Evolutionary conservation across 2,888 invertebrate genomes (phyloP).

Genomic region (Malthinus flaveolus): DNA sequence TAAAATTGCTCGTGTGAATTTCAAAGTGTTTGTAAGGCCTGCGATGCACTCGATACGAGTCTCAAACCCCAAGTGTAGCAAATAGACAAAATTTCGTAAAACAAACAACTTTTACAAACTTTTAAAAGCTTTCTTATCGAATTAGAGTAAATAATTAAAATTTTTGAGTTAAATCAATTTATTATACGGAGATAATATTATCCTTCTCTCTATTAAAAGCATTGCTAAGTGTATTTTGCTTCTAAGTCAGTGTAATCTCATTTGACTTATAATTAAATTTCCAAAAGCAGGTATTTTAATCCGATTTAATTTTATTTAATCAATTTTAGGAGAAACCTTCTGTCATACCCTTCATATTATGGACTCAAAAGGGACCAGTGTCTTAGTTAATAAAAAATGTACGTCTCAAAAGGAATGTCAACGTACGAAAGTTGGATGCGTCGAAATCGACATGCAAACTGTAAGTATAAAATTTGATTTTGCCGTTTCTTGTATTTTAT

Average conservation of each 20-base stretch:
- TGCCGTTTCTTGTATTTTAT: neutral
- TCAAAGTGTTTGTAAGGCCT: too few species aligned
- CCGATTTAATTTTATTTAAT: conserved; percentile 28
- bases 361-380: conserved; percentile 65
- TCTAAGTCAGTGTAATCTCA: conserved; percentile 17
- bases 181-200: conserved; percentile 12
- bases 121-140: conserved; percentile 6
- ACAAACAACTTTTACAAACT: neutral
- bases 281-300: conserved; percentile 31
- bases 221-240: conserved; percentile 17
- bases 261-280: conserved; percentile 24
- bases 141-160: conserved; percentile 22
- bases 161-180: conserved; percentile 19
- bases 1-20: too few species aligned
- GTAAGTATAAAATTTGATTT: conserved; percentile 46
- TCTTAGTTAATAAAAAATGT: conserved; percentile 67
- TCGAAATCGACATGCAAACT: conserved; percentile 64
- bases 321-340: conserved; percentile 59
- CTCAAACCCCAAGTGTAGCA: neutral
- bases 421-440: conserved; percentile 63
- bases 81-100: neutral
- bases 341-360: conserved; percentile 66
- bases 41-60: too few species aligned
- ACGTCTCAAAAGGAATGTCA: conserved; percentile 64
- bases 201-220: conserved; percentile 18